Evolutionary conservation across 2,888 invertebrate species (phyloP).

Genomic region (Thyatira batis): DNA sequence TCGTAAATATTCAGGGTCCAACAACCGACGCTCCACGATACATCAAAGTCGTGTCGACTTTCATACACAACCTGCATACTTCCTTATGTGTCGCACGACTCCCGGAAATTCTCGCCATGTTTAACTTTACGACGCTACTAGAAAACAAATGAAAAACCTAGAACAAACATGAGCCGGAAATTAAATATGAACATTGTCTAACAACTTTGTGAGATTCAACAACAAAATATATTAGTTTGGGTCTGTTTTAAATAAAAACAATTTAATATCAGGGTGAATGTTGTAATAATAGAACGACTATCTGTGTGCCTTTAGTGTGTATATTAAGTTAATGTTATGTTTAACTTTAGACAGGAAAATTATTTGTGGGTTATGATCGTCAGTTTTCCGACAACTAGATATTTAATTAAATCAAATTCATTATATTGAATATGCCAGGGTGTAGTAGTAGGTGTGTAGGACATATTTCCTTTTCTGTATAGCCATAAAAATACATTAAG

Average conservation of each 20-base stretch:
- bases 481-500: no score
- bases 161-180: slow-evolving; percentile 50
- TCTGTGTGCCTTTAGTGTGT: slow-evolving; percentile 11
- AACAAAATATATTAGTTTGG: slow-evolving; percentile 10
- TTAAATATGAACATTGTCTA: slow-evolving; percentile 41
- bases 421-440: no score
- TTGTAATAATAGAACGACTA: slow-evolving; percentile 1
- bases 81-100: slow-evolving; percentile 39
- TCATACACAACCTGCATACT: slow-evolving; percentile 48
- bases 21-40: slow-evolving; percentile 58
- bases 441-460: no score
- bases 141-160: slow-evolving; percentile 40
- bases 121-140: slow-evolving; percentile 22
- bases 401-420: not conserved
- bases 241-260: slow-evolving; percentile 5
- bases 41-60: slow-evolving; percentile 66
- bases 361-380: slow-evolving; percentile 2
- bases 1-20: slow-evolving; percentile 74
- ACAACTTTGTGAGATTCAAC: slow-evolving; percentile 9
- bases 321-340: slow-evolving; percentile 25
- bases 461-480: no score
- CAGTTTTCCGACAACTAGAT: not conserved
- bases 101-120: slow-evolving; percentile 40
- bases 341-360: slow-evolving; percentile 25
- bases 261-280: slow-evolving; percentile 1